Base-by-base conservation (phyloP, 2,888 invertebrate genomes). In the Catocala fraxini region DNA sequence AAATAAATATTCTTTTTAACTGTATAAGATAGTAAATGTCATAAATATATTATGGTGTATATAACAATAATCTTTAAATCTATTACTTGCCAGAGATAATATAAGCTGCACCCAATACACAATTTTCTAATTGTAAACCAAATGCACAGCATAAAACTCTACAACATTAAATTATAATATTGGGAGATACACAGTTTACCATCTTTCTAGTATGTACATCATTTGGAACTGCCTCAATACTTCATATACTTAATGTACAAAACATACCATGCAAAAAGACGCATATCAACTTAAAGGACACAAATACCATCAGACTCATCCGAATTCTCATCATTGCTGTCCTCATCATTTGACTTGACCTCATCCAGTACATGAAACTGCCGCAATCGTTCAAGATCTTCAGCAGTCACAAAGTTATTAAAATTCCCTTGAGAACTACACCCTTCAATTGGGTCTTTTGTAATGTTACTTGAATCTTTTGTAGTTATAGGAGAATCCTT, bases 361-460 rank as follows among this genome's bases (percentile, higher is more conserved):
- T 94, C 94, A 63, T 94, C 94, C 56, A 94, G 73, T 0, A 94
- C 91, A 64, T 90, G 86, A 73, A 93, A 94, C 76, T 94, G 92
- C 52, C 86, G 80, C 5, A 94, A 77, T 56, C 83, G 86, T 41
- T 91, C 85, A 46, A 92, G 47, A 61, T 94, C 92, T 48, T 90
- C 89, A 0, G 77, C 73, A 7, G 79, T 86, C 1, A 91, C 85
- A 56, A 81, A 83, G 58, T 90, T 85, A 11, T 69, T 72, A 43
- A 83, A 90, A 56, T 85, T 86, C 5, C 81, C 75, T 11, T 72
- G 66, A 4, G 66, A 56, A 34, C 75, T 63, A 43, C 71, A 11
- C 6, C 11, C 41, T 6, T 6, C 25, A 39, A 9, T 39, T 35
- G 34, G 12, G 9, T 25, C 56, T 5, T 42, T 47, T 3, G 54